These are phyloP conservation scores for Epirrita christyi DNA, from an alignment of 2,888 invertebrate genomes.

Conservation along the genomic window DNA sequence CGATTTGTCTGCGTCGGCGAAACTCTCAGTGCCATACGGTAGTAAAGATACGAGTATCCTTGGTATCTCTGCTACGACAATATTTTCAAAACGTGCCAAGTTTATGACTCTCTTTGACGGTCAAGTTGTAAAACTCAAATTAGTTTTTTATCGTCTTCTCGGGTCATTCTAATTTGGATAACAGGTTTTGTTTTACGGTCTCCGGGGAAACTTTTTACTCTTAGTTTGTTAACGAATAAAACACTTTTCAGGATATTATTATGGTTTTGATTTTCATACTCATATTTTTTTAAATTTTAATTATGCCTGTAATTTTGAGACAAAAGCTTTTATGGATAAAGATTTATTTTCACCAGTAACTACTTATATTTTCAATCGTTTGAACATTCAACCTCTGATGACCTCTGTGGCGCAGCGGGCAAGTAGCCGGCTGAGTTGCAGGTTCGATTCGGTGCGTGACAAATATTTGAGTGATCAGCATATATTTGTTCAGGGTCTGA, in stretches of 20 bases:
- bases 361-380: background rate
- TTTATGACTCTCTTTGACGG: constrained; percentile 27
- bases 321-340: background rate
- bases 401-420: too few species aligned
- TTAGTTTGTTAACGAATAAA: constrained; percentile 6
- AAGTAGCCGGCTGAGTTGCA: too few species aligned
- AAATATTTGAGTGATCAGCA: too few species aligned
- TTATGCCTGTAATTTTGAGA: background rate
- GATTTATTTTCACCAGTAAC: background rate
- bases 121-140: constrained; percentile 28
- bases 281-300: background rate
- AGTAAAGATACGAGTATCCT: constrained; percentile 6
- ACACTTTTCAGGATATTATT: background rate
- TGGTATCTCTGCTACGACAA: constrained; percentile 13
- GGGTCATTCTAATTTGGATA: constrained; percentile 19
- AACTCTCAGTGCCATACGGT: background rate
- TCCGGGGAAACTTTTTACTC: constrained; percentile 6
- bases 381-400: background rate
- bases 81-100: constrained; percentile 27
- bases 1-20: constrained; percentile 3
- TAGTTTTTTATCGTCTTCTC: constrained; percentile 23
- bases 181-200: constrained; percentile 15
- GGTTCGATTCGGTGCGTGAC: too few species aligned
- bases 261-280: too few species aligned
- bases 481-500: too few species aligned